A percentile compares a stretch with the other conserved stretches of the same genome.
These are phyloP conservation scores for Gymnocheta viridis DNA, from an alignment of 2,888 invertebrate genomes.

Conservation along the genomic window DNA sequence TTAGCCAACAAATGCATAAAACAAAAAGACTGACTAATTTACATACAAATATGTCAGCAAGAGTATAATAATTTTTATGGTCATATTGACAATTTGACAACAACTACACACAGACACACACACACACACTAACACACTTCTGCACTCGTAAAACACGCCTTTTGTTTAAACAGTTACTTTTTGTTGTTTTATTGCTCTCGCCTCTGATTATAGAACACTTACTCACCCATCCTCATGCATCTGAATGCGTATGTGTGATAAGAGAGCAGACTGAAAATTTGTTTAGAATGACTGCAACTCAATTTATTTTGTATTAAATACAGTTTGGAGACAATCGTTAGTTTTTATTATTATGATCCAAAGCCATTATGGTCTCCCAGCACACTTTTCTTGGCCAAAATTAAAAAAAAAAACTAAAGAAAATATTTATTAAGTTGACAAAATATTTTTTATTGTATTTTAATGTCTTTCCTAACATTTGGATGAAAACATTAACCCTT, in stretches of 20 bases:
- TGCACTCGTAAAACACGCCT: constrained; percentile 43
- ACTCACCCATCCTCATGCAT: too few species aligned
- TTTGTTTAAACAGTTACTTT: constrained; percentile 29
- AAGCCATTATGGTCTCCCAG: too few species aligned
- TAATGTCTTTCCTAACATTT: too few species aligned
- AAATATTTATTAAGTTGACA: too few species aligned
- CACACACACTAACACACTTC: background rate
- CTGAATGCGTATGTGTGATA: background rate
- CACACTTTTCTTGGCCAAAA: too few species aligned
- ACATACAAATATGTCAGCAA: constrained; percentile 5
- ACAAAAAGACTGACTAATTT: constrained; percentile 20
- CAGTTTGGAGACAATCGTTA: too few species aligned
- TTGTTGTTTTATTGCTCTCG: constrained; percentile 47
- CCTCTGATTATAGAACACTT: constrained; percentile 20
- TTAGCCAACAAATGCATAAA: constrained; percentile 2
- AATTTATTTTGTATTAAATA: too few species aligned
- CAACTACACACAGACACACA: background rate
- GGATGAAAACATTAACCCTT: too few species aligned
- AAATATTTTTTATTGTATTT: too few species aligned
- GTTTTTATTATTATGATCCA: too few species aligned
- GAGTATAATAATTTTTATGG: constrained; percentile 32
- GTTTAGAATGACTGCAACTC: background rate
- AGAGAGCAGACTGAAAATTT: background rate
- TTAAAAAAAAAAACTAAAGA: too few species aligned
- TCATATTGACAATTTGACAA: constrained; percentile 57